Evolutionary conservation across 1,140 invertebrate genomes (phyloP), one percentile per base, ranked within the genome.

Genomic region (Grapholita molesta): DNA sequence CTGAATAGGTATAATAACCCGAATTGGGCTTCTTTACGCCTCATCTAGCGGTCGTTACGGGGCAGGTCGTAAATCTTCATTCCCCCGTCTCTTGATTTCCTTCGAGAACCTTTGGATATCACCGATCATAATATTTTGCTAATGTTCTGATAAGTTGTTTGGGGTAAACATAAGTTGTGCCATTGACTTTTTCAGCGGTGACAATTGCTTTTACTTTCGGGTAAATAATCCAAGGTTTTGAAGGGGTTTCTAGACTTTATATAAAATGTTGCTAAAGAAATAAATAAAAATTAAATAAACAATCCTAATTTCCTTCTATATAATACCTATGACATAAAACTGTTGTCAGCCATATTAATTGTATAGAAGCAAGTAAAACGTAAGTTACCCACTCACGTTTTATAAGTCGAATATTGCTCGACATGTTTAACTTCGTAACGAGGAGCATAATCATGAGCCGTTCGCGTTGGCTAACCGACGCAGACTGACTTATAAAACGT

Each of bases 1-100:
- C 23, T 65, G 32, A 35, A 38, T 65, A 64, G 73, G 81, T 88
- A 87, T 88, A 85, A 88, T 90, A 89, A 86, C 78, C 75, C 68
- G 86, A 86, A 90, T 88, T 89, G 88, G 83, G 85, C 82, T 88
- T 83, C 85, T 88, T 89, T 85, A 88, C 87, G 89, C 89, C 89
- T 91, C 89, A 91, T 91, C 89, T 88, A 88, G 80, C 80, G 79
- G 85, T 89, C 86, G 89, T 91, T 91, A 91, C 83, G 80, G 78
- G 74, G 66, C 42, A 79, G 81, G 72, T 89, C 88, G 84, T 91
- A 91, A 91, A 91, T 91, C 88, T 91, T 90, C 86, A 86, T 86
- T 87, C 79, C 71, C 79, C 73, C 71, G 68, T 67, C 75, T 64
- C 77, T 74, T 78, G 73, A 72, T 77, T 78, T 74, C 73, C 77